A percentile compares a stretch with the other conserved stretches of the same genome.
Conservation (phyloP, 1,140 invertebrate species). For the Solenopsis fugax region DNA sequence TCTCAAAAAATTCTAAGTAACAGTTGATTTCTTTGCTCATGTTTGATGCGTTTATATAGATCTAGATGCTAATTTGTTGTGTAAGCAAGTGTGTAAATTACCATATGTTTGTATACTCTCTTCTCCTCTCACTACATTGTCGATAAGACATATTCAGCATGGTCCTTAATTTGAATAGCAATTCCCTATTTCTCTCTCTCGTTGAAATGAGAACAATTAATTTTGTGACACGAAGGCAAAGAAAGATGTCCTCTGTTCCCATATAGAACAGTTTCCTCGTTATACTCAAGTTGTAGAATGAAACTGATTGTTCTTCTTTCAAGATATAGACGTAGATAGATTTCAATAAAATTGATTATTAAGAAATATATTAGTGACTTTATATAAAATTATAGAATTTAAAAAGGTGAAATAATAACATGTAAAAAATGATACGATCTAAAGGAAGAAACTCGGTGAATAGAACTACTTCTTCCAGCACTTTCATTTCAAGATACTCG, state of each 20-base stretch:
- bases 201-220: constrained; percentile 36
- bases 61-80: constrained; percentile 13
- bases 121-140: not conserved
- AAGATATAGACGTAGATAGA: not conserved
- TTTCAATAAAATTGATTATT: not conserved
- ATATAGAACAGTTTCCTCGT: not conserved
- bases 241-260: constrained; percentile 11
- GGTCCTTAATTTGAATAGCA: constrained; percentile 45
- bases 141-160: constrained; percentile 15
- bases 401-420: not conserved
- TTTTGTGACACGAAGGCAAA: not conserved
- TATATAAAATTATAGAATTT: not conserved
- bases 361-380: not conserved
- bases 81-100: constrained; percentile 24
- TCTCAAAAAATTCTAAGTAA: not conserved
- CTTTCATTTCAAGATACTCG: constrained; percentile 25
- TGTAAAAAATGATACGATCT: not conserved
- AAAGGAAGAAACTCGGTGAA: not conserved
- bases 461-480: not conserved
- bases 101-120: not conserved
- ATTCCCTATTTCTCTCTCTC: not conserved
- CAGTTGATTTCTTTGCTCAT: constrained; percentile 12
- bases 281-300: not conserved
- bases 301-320: not conserved
- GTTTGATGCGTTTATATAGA: not conserved